Percentiles rank a stretch among this genome's conserved stretches.
Conservation (phyloP, 2,888 invertebrate species). For the Disparrhopalites patrizii region DNA sequence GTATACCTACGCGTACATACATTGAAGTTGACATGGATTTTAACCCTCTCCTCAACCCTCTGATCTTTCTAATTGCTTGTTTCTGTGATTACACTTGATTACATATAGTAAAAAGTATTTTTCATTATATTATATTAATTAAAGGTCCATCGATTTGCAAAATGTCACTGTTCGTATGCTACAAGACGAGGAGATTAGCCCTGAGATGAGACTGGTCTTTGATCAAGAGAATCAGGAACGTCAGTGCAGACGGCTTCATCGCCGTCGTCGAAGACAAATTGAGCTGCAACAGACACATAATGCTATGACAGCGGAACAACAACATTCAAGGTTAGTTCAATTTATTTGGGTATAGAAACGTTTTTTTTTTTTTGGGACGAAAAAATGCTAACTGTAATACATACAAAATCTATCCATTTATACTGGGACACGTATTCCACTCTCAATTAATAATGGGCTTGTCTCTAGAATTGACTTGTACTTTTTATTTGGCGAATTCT, state of each 20-base stretch:
- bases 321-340: slow-evolving; percentile 11
- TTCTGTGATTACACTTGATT: too few species aligned
- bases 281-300: neutral
- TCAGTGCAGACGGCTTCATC: slow-evolving; percentile 57
- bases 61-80: too few species aligned
- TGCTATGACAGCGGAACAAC: neutral
- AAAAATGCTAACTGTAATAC: too few species aligned
- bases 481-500: neutral
- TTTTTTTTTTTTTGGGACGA: too few species aligned
- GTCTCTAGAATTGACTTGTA: neutral
- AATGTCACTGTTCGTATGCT: slow-evolving; percentile 60
- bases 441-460: neutral
- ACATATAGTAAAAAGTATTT: too few species aligned
- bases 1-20: too few species aligned
- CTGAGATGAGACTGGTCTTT: slow-evolving; percentile 58
- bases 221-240: slow-evolving; percentile 60
- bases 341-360: too few species aligned
- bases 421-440: too few species aligned
- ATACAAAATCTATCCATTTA: too few species aligned
- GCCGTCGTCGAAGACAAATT: slow-evolving; percentile 32
- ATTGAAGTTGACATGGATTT: too few species aligned
- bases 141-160: slow-evolving; percentile 39
- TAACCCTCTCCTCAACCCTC: too few species aligned
- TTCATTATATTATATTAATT: too few species aligned
- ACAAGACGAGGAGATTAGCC: slow-evolving; percentile 55